These are phyloP conservation scores for Nylanderia fulva DNA, from an alignment of 1,140 invertebrate species.

Conservation along the genomic window DNA sequence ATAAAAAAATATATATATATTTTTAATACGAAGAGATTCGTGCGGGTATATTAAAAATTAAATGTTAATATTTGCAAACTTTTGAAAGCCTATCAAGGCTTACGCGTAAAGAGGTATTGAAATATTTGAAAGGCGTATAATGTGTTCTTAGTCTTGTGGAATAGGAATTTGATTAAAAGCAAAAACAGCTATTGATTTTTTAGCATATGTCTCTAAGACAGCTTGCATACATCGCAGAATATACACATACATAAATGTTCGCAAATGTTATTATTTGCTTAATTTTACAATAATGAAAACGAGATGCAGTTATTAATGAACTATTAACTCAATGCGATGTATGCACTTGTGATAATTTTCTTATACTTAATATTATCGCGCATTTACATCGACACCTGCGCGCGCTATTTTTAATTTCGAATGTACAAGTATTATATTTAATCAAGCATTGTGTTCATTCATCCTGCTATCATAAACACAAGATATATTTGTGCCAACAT, in stretches of 20 bases:
- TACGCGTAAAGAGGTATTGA: slow-evolving; percentile 27
- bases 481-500: slow-evolving; percentile 22
- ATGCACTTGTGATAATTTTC: slow-evolving; percentile 46
- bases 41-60: neutral
- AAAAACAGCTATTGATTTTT: neutral
- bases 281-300: slow-evolving; percentile 6
- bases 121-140: slow-evolving; percentile 9
- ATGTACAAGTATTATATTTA: neutral
- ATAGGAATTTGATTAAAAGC: neutral
- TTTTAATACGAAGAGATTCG: slow-evolving; percentile 40
- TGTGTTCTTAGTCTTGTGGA: slow-evolving; percentile 7
- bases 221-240: neutral
- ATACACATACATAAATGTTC: neutral
- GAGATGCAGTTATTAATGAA: neutral
- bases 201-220: neutral
- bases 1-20: slow-evolving; percentile 41
- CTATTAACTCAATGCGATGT: slow-evolving; percentile 29
- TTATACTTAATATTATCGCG: slow-evolving; percentile 5
- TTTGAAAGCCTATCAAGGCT: slow-evolving; percentile 17
- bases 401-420: neutral
- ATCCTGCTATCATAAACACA: neutral
- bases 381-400: neutral
- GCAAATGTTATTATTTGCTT: neutral
- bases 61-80: slow-evolving; percentile 30
- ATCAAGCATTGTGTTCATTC: slow-evolving; percentile 8